Base-by-base conservation (phyloP, 2,888 invertebrate species). In the Andrena haemorrhoa region DNA sequence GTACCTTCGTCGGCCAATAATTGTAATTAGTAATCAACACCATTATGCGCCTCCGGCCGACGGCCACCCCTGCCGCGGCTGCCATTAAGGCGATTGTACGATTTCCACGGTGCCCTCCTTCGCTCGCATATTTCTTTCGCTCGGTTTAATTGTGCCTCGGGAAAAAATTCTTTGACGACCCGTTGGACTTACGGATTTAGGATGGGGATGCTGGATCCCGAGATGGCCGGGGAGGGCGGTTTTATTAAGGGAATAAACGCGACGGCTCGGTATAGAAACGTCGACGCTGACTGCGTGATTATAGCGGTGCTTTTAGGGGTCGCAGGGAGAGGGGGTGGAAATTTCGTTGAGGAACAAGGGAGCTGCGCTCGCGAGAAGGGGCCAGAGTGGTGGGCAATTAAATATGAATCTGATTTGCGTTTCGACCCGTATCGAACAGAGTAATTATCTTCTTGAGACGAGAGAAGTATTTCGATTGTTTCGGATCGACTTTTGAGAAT, bases 271-370 rank as follows among this genome's bases (percentile, higher is more conserved):
- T 89, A 92, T 91, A 92, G 92, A 92, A 92, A 91, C 91, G 92
- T 92, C 92, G 91, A 91, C 90, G 89, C 91, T 91, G 93, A 92
- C 91, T 91, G 91, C 91, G 92, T 92, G 92, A 92, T 93, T 92
- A 91, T 91, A 20, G 60, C 56, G 35, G 26, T 33, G 61, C 74
- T 78, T 60, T 60, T 65, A 64, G 20, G 51, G 47, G 33, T 2
- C 8, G 23, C 10, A 1, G 23, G 41, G 29, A 12, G 35, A 6
- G 26, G 73, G 23, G 58, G 3, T 47, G 60, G 35, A 79, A 69
- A 61, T 79, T 76, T 69, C 29, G 10, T 33, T 12, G 12, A 26
- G 10, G 16, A 51, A 47, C 12, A 41, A 29, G 31, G 47, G 33
- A 51, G 41, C 41, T 60, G 35, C 63, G 63, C 23, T 29, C 7